Conservation (phyloP, 1,140 invertebrate genomes). For the Ganaspis sp. region DNA sequence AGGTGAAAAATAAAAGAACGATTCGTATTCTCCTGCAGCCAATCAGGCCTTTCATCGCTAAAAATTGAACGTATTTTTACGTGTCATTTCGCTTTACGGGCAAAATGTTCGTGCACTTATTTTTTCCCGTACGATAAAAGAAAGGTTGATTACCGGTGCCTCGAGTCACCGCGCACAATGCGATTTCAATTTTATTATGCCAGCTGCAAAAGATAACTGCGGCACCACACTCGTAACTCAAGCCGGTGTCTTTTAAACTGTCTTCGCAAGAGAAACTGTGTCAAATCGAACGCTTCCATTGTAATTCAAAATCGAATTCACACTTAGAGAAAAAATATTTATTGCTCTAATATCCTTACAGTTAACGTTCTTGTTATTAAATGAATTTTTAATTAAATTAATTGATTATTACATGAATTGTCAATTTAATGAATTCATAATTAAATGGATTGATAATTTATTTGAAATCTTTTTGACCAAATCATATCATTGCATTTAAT, state of each 20-base stretch:
- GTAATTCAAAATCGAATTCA: conserved; percentile 24
- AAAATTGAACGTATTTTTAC: conserved; percentile 51
- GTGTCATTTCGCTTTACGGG: conserved; percentile 42
- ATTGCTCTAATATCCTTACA: background rate
- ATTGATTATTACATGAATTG: too few species aligned
- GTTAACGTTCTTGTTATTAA: too few species aligned
- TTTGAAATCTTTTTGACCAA: too few species aligned
- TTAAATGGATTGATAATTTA: too few species aligned
- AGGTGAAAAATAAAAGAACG: conserved; percentile 41
- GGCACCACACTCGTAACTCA: conserved; percentile 61
- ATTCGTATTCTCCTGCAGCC: conserved; percentile 35
- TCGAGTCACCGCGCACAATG: conserved; percentile 61
- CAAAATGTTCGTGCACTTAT: conserved; percentile 35
- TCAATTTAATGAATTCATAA: too few species aligned
- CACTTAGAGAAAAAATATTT: background rate
- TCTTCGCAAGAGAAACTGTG: conserved; percentile 67
- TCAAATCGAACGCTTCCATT: conserved; percentile 56
- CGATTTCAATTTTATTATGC: conserved; percentile 72
- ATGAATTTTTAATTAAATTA: too few species aligned
- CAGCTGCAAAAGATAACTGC: conserved; percentile 68
- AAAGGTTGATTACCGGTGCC: conserved; percentile 63
- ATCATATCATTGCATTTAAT: too few species aligned
- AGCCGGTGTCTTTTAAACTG: conserved; percentile 66
- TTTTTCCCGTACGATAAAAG: conserved; percentile 69
- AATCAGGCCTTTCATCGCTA: conserved; percentile 33